Conservation (phyloP, 2,888 invertebrate species). For the Apamea monoglypha region DNA sequence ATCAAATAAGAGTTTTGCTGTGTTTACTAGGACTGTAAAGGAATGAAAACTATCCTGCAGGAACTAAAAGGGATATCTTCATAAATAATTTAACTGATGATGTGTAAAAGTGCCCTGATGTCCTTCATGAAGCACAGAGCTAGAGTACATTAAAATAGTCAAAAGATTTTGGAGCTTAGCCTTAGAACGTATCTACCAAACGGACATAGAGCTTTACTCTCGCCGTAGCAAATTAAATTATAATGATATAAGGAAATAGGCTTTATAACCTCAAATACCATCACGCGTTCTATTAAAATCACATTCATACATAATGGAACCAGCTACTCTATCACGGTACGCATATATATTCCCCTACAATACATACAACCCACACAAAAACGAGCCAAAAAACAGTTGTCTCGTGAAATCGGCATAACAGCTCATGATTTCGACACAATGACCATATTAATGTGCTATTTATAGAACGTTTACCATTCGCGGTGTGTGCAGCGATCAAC, state of each 20-base stretch:
- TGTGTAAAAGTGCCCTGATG: neutral
- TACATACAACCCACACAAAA: neutral
- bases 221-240: neutral
- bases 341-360: conserved; percentile 2
- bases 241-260: neutral
- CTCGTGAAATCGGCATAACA: conserved; percentile 27
- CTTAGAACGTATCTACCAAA: neutral
- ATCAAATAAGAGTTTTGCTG: neutral
- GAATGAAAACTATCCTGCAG: neutral
- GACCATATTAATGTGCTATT: conserved; percentile 54
- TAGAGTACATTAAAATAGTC: neutral
- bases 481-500: conserved; percentile 30
- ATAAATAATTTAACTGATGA: neutral
- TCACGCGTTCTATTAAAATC: neutral
- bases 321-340: neutral
- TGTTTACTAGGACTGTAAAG: neutral
- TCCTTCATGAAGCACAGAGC: neutral
- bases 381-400: conserved; percentile 18
- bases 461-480: conserved; percentile 51
- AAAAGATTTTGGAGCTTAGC: no score
- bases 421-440: conserved; percentile 35
- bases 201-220: no score
- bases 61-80: neutral
- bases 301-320: neutral
- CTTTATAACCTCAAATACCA: conserved; percentile 1